Percentiles rank a stretch among this genome's conserved stretches.
phyloP scores from a whole-genome alignment of 2,797 vertebrate genomes.

The Iguana delicatissima region DNA sequence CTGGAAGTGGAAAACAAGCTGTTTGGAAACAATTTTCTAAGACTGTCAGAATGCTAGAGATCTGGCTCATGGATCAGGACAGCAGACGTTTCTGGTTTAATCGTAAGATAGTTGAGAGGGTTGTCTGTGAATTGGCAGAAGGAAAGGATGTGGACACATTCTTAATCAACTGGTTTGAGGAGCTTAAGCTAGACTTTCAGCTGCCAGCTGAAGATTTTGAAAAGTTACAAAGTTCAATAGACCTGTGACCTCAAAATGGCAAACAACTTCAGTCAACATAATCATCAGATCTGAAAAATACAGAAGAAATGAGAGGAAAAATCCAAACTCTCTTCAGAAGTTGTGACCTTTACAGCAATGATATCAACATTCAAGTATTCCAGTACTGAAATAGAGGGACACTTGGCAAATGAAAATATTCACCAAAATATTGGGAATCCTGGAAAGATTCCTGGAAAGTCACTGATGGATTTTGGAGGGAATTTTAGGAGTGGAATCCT shows the following conservation, averaged over 20 bases:
- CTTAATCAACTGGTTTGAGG: neutral
- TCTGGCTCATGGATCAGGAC: neutral
- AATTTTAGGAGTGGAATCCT: too few relatives aligned
- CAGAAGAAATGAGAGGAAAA: neutral
- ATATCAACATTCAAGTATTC: neutral
- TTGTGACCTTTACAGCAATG: neutral
- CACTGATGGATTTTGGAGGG: neutral
- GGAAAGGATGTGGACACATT: neutral
- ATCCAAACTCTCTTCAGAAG: neutral
- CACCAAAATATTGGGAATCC: neutral
- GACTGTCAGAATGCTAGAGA: neutral
- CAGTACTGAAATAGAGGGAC: neutral
- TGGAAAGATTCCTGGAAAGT: too few relatives aligned
- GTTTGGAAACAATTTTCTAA: neutral
- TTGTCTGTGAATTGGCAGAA: neutral
- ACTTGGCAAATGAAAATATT: neutral
- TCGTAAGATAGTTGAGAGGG: neutral
- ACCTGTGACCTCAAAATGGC: neutral
- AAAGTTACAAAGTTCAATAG: neutral
- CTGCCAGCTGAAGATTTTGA: neutral
- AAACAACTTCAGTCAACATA: neutral
- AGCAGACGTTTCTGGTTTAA: neutral
- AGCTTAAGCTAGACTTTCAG: neutral
- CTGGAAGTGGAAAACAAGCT: neutral
- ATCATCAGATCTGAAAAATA: neutral